These are phyloP conservation scores for Agrotis clavis DNA, from an alignment of 2,888 invertebrate genomes.

Conservation along the genomic window DNA sequence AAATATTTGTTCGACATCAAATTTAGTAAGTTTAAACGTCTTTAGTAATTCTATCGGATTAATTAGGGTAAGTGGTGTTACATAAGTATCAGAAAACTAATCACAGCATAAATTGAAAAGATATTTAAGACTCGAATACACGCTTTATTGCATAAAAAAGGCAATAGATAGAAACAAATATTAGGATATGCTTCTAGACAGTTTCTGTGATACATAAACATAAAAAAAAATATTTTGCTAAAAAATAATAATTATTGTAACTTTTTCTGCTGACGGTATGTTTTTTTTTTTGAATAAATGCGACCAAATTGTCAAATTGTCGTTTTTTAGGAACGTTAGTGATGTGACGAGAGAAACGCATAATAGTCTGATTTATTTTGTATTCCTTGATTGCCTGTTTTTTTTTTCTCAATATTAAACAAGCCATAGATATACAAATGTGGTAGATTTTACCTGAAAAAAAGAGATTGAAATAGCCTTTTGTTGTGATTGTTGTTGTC, in stretches of 20 bases:
- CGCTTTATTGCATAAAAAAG: constrained; percentile 46
- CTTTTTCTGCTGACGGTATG: constrained; percentile 65
- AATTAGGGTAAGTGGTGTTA: constrained; percentile 38
- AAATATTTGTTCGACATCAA: not conserved
- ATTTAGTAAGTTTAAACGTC: not conserved
- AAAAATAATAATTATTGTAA: constrained; percentile 15
- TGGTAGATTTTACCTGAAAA: constrained; percentile 22
- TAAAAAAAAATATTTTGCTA: constrained; percentile 24
- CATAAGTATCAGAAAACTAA: constrained; percentile 28
- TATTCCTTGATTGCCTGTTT: constrained; percentile 32
- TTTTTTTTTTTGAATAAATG: constrained; percentile 46
- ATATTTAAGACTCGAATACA: constrained; percentile 53
- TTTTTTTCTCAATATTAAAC: constrained; percentile 23
- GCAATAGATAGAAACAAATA: constrained; percentile 40
- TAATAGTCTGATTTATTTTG: constrained; percentile 51
- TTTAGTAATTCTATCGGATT: constrained; percentile 10
- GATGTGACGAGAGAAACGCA: constrained; percentile 63
- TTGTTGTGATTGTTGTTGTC: constrained; percentile 24
- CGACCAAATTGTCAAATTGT: constrained; percentile 60
- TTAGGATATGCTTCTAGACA: constrained; percentile 34
- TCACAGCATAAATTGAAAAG: constrained; percentile 31
- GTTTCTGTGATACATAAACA: constrained; percentile 45
- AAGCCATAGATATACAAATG: constrained; percentile 41
- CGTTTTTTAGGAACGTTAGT: constrained; percentile 45
- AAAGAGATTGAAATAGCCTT: constrained; percentile 20